Percentiles rank a stretch among this genome's conserved stretches.
These are phyloP conservation scores for Nomada goodeniana DNA, from an alignment of 2,888 invertebrate genomes.

Conservation along the genomic window DNA sequence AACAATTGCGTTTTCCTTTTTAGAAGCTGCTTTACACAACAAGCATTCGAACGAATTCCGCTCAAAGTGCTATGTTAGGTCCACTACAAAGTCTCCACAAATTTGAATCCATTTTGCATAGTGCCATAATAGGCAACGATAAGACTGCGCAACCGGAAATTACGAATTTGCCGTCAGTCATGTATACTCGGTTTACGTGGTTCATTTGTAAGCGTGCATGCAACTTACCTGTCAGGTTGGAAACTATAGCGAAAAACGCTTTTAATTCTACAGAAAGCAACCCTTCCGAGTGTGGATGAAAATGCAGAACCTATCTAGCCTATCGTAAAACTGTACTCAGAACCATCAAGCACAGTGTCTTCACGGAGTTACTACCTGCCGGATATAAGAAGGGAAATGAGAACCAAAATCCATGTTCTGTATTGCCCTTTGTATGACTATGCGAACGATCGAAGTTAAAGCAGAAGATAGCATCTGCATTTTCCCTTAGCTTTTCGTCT, in stretches of 20 bases:
- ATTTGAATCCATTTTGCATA: too few species aligned
- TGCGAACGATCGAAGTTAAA: background rate
- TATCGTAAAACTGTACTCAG: slow-evolving; percentile 7
- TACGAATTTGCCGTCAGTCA: background rate
- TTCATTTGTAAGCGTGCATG: background rate
- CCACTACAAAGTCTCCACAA: background rate
- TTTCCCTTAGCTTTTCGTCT: too few species aligned
- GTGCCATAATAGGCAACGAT: background rate
- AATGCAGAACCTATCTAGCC: slow-evolving; percentile 6
- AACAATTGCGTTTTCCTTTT: background rate
- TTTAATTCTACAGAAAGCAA: background rate
- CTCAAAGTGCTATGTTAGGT: background rate
- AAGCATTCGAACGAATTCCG: background rate
- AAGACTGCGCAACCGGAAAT: slow-evolving; percentile 1
- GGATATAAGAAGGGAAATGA: slow-evolving; percentile 62
- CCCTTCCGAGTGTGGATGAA: background rate
- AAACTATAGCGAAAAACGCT: background rate
- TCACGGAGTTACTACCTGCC: slow-evolving; percentile 14
- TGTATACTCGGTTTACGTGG: background rate
- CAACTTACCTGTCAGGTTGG: background rate
- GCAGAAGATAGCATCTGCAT: background rate
- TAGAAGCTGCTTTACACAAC: background rate
- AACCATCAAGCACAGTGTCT: slow-evolving; percentile 1
- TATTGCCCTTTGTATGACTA: slow-evolving; percentile 20
- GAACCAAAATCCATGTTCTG: slow-evolving; percentile 27